Percentiles rank a stretch among this genome's conserved stretches.
These are phyloP conservation scores for Amblyteles armatorius DNA, from an alignment of 2,888 invertebrate species.

Conservation along the genomic window DNA sequence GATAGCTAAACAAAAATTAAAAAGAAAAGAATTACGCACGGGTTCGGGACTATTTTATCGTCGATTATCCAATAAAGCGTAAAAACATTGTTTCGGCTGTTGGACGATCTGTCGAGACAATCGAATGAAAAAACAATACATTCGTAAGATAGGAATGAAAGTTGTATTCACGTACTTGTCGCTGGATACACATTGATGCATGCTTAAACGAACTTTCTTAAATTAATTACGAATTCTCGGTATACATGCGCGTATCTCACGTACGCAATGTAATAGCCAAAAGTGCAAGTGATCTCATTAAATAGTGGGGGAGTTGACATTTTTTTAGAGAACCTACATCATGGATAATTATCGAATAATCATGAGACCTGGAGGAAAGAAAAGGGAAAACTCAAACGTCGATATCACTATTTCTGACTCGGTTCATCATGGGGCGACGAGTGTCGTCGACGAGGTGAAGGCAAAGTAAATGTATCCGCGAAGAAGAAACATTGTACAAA, in stretches of 20 bases:
- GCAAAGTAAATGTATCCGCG: constrained; percentile 26
- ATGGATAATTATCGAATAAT: constrained; percentile 37
- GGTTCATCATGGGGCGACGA: constrained; percentile 15
- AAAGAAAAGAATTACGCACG: constrained; percentile 14
- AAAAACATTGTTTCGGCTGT: background rate
- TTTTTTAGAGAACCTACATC: background rate
- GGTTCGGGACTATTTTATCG: constrained; percentile 9
- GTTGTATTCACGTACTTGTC: constrained; percentile 51
- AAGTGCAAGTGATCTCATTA: background rate
- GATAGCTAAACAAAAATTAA: background rate
- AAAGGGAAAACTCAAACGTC: constrained; percentile 23
- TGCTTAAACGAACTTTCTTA: constrained; percentile 41
- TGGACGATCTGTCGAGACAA: background rate
- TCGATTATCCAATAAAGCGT: background rate
- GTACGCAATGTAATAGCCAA: background rate
- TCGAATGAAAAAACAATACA: constrained; percentile 39
- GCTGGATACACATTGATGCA: constrained; percentile 38
- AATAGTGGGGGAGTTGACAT: background rate
- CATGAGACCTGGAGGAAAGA: background rate
- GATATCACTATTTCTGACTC: constrained; percentile 40
- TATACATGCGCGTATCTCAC: constrained; percentile 24
- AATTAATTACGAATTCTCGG: constrained; percentile 52
- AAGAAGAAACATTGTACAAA: constrained; percentile 45
- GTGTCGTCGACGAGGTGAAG: constrained; percentile 3
- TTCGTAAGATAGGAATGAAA: constrained; percentile 58